A percentile compares a stretch with the other conserved stretches of the same genome.
Conservation (phyloP, 2,797 vertebrate species). For the Epinephelus awoara region DNA sequence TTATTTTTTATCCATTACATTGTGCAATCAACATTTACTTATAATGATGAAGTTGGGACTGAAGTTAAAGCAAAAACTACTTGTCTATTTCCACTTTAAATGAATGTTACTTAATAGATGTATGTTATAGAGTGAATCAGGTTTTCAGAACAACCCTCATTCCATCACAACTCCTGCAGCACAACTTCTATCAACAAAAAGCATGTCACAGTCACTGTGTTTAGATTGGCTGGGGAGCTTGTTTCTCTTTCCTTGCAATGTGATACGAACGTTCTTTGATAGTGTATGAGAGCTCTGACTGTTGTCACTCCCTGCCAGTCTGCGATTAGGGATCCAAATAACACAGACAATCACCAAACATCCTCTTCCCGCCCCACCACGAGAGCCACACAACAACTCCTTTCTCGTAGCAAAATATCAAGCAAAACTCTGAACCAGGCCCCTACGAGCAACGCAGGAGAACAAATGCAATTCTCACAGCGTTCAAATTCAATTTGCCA, state of each 20-base stretch:
- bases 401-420: background rate
- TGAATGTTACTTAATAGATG: background rate
- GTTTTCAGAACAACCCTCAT: background rate
- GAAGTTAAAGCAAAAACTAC: too few species aligned
- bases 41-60: too few species aligned
- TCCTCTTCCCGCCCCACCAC: conserved; percentile 31
- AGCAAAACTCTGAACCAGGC: background rate
- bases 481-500: conserved; percentile 47
- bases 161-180: background rate
- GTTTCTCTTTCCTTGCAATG: conserved; percentile 45
- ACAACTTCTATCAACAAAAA: background rate
- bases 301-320: conserved; percentile 27
- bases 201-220: conserved; percentile 14
- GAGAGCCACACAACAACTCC: background rate
- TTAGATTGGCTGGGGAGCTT: conserved; percentile 43
- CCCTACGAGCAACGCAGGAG: background rate
- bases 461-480: conserved; percentile 40
- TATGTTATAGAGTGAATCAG: too few species aligned
- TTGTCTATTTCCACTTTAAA: too few species aligned
- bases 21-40: too few species aligned
- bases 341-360: conserved; percentile 36
- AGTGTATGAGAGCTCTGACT: conserved; percentile 25
- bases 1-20: too few species aligned
- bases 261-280: conserved; percentile 49
- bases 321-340: conserved; percentile 40